Evolutionary conservation across 2,888 invertebrate species (phyloP).

Genomic region (Drosophila siamana): DNA sequence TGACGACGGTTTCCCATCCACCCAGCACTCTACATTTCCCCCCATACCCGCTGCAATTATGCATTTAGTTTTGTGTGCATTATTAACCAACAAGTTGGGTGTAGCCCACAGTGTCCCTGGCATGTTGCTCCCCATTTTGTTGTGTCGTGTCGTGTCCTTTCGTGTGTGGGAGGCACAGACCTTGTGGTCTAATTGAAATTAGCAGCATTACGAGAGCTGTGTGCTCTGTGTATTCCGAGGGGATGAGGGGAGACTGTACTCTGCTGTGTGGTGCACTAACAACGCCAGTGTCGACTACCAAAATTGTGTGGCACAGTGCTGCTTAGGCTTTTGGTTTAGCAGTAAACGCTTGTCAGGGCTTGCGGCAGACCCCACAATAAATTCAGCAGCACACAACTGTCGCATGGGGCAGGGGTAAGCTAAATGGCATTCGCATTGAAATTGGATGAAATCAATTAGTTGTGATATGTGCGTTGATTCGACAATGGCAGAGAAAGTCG

Average conservation of each 20-base stretch:
- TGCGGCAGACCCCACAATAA: conserved; percentile 38
- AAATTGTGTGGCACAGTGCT: conserved; percentile 29
- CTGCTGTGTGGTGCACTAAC: no score
- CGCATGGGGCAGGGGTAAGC: not conserved
- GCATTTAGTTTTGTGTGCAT: conserved; percentile 81
- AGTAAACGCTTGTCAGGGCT: conserved; percentile 36
- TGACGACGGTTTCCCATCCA: conserved; percentile 45
- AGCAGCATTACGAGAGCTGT: conserved; percentile 49
- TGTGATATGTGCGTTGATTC: conserved; percentile 15
- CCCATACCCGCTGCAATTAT: conserved; percentile 71
- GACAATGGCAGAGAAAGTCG: not conserved
- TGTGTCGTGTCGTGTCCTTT: conserved; percentile 2
- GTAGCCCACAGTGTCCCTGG: conserved; percentile 33
- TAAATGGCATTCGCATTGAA: conserved; percentile 6
- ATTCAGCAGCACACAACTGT: conserved; percentile 16
- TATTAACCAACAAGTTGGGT: conserved; percentile 73
- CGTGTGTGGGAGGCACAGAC: conserved; percentile 16
- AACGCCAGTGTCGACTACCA: conserved; percentile 29
- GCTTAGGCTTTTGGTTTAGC: conserved; percentile 42
- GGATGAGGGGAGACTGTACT: not conserved
- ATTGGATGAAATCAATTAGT: conserved; percentile 27
- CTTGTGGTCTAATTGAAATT: conserved; percentile 78
- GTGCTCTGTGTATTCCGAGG: not conserved
- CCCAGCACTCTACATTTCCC: not conserved
- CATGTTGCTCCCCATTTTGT: conserved; percentile 15